A percentile compares a stretch with the other conserved stretches of the same genome.
Conservation (phyloP, 2,888 invertebrate species). For the Mythimna albipuncta region DNA sequence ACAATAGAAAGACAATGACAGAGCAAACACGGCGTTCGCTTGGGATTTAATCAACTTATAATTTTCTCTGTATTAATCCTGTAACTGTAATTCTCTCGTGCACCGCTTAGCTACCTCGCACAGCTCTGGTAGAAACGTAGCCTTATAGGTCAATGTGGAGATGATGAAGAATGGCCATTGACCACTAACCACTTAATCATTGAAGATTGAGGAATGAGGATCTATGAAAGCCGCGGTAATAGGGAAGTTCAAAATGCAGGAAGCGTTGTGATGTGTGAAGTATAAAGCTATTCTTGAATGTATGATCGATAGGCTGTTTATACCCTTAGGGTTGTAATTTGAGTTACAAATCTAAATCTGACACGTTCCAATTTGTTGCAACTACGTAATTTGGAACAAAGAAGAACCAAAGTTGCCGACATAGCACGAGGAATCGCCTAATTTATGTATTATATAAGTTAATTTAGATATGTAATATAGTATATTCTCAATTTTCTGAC, state of each 20-base stretch:
- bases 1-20: too few relatives aligned
- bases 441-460: too few relatives aligned
- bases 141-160: conserved; percentile 34
- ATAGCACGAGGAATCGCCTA: too few relatives aligned
- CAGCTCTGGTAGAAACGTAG: background rate
- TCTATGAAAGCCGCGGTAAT: conserved; percentile 12
- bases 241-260: conserved; percentile 35
- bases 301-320: conserved; percentile 17
- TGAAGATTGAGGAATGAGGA: conserved; percentile 40
- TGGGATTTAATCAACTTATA: too few relatives aligned
- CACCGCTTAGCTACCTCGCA: background rate
- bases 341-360: conserved; percentile 12
- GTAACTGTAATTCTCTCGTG: background rate
- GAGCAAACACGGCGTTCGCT: too few relatives aligned
- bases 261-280: conserved; percentile 37
- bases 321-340: conserved; percentile 22
- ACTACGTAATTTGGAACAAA: background rate
- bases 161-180: conserved; percentile 47
- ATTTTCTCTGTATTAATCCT: too few relatives aligned
- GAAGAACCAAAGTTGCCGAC: too few relatives aligned
- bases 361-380: conserved; percentile 1
- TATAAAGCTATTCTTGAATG: conserved; percentile 23
- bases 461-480: too few relatives aligned
- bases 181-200: conserved; percentile 62
- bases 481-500: too few relatives aligned